These are phyloP conservation scores for Napeogenes inachia DNA, from an alignment of 2,888 invertebrate species.

Conservation along the genomic window DNA sequence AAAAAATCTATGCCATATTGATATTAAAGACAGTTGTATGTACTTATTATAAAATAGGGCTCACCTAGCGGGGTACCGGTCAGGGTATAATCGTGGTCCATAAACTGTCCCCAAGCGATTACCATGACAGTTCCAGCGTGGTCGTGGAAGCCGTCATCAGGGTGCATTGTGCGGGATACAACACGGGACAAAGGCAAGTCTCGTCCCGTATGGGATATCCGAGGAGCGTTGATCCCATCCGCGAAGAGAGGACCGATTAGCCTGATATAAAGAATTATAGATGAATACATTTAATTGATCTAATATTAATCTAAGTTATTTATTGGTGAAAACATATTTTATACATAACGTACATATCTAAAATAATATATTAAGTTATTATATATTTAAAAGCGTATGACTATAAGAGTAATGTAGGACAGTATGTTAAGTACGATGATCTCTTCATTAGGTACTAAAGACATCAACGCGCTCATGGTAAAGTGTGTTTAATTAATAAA, in stretches of 20 bases:
- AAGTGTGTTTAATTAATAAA: not conserved
- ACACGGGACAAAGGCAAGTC: slow-evolving; percentile 88
- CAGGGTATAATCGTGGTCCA: slow-evolving; percentile 95
- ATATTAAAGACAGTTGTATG: too few relatives aligned
- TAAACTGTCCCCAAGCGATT: slow-evolving; percentile 96
- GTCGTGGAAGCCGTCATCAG: slow-evolving; percentile 94
- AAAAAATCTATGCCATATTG: too few relatives aligned
- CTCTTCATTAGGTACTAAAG: not conserved
- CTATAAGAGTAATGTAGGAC: too few relatives aligned
- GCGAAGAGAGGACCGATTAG: slow-evolving; percentile 88
- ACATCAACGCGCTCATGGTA: too few relatives aligned
- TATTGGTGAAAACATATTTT: too few relatives aligned
- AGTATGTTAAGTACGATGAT: not conserved
- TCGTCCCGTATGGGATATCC: slow-evolving; percentile 86
- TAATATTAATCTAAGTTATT: too few relatives aligned
- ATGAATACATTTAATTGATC: too few relatives aligned
- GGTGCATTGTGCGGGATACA: slow-evolving; percentile 93
- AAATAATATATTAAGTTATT: too few relatives aligned
- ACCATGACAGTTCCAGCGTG: slow-evolving; percentile 96
- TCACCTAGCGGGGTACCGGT: slow-evolving; percentile 92
- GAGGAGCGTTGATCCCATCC: slow-evolving; percentile 90
- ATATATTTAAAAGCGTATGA: too few relatives aligned
- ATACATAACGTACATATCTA: too few relatives aligned
- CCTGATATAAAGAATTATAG: slow-evolving; percentile 50
- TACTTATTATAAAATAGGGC: slow-evolving; percentile 24